A percentile compares a stretch with the other conserved stretches of the same genome.
Conservation (phyloP, 2,113 vertebrate species). For the Podiceps cristatus region DNA sequence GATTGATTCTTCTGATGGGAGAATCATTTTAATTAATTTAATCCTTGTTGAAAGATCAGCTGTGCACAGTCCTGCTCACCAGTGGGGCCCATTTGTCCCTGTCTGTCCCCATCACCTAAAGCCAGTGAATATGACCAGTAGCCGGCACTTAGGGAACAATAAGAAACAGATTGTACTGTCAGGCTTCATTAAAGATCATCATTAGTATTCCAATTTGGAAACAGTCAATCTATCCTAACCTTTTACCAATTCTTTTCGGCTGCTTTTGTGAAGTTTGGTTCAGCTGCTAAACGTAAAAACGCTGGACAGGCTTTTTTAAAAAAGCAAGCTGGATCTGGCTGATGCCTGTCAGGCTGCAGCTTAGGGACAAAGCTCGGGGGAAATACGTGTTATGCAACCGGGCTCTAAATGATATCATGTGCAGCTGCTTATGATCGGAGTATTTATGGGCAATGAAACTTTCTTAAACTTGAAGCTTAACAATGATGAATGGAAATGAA, state of each 20-base stretch:
- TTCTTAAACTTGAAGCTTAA: not conserved
- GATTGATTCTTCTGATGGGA: conserved; percentile 78
- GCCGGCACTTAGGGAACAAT: conserved; percentile 91
- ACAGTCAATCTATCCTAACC: conserved; percentile 76
- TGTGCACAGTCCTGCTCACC: conserved; percentile 81
- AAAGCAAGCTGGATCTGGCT: conserved; percentile 46
- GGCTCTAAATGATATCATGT: conserved; percentile 60
- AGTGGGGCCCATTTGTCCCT: conserved; percentile 78
- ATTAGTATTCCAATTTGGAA: conserved; percentile 96
- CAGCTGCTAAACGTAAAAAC: conserved; percentile 77
- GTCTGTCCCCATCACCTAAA: conserved; percentile 75
- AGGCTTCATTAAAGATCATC: conserved; percentile 98
- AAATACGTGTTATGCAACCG: conserved; percentile 1
- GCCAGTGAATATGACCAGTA: conserved; percentile 84
- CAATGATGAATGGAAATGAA: conserved; percentile 29
- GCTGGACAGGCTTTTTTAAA: conserved; percentile 29
- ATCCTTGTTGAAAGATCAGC: conserved; percentile 93
- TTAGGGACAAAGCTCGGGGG: conserved; percentile 69
- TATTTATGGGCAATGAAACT: conserved; percentile 63
- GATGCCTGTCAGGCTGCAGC: conserved; percentile 75
- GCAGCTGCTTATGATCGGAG: conserved; percentile 65
- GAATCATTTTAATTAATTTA: conserved; percentile 93
- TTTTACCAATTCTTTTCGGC: conserved; percentile 77
- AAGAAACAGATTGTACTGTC: conserved; percentile 99
- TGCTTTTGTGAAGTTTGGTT: conserved; percentile 80